Base-by-base conservation (phyloP, 2,797 vertebrate species). In the Chelonia mydas region DNA sequence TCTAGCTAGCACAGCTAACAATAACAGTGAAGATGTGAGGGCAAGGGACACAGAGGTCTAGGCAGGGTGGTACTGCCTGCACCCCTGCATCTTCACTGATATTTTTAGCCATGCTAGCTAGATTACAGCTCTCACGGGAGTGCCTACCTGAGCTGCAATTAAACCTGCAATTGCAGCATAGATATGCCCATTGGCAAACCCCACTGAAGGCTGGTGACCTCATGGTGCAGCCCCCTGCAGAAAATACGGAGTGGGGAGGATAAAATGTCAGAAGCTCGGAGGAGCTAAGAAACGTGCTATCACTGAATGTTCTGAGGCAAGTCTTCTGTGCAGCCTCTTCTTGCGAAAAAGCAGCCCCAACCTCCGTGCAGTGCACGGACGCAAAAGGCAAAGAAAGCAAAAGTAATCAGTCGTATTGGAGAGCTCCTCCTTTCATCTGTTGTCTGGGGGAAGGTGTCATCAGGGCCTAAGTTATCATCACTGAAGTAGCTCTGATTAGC, bases 231-330 rank as follows among this genome's bases (percentile, higher is more conserved):
- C n/a, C 3, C 4, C 0, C 37, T 1, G 6, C 12, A 47, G 37
- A 74, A 50, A 93, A 5, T 1, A 54, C 88, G 59, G 28, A 61
- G 57, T 37, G 83, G 11, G 59, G 80, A 59, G 11, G 21, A 19
- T 45, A 57, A 25, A 76, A 47, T 21, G 8, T 12, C 59, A 11
- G 3, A 68, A 3, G 19, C 41, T 21, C 6, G 23, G 25, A 28
- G 74, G 74, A 13, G 57, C 51, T 80, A 81, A 76, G 47, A 47
- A 83, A 86, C 1, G 47, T 57, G 82, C 72, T n/a, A 9, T 59
- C 51, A 0, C 0, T 11, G 65, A 0, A 31, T 65, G 21, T 5
- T 53, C 78, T 0, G 0, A 17, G 72, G n/a, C 49, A 45, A 76
- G 31, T 72, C 85, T 28, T 33, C 37, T 51, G 5, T 31, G 59